A percentile compares a stretch with the other conserved stretches of the same genome.
These are phyloP conservation scores for Anagyrus pseudococci DNA, from an alignment of 2,888 invertebrate species.

Conservation along the genomic window DNA sequence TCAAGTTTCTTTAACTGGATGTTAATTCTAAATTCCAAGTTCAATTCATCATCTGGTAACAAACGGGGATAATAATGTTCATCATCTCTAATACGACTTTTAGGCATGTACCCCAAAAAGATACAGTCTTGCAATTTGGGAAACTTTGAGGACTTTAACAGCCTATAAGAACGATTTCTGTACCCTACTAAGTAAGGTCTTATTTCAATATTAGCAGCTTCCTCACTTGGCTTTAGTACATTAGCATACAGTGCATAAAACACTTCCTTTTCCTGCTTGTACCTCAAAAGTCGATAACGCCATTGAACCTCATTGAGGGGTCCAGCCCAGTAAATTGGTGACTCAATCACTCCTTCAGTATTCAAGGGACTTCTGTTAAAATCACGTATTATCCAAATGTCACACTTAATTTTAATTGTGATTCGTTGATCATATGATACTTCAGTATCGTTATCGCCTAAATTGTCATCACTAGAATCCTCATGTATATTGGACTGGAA, in stretches of 20 bases:
- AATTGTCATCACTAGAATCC: constrained; percentile 10
- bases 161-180: background rate
- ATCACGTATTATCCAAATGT: background rate
- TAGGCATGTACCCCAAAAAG: constrained; percentile 10
- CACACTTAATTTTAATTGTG: background rate
- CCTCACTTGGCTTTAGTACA: constrained; percentile 1
- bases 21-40: constrained; percentile 5
- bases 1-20: constrained; percentile 6
- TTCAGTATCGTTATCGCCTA: too few relatives aligned
- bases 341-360: constrained; percentile 8
- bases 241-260: constrained; percentile 16
- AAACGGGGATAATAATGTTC: constrained; percentile 1
- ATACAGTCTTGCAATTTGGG: background rate
- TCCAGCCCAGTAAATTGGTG: constrained; percentile 6
- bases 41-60: constrained; percentile 6
- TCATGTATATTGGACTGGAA: background rate
- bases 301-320: constrained; percentile 8
- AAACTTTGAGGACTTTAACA: constrained; percentile 5
- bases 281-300: constrained; percentile 9
- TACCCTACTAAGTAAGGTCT: constrained; percentile 3
- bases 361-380: constrained; percentile 4
- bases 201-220: constrained; percentile 1
- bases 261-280: constrained; percentile 6
- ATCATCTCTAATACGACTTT: constrained; percentile 6
- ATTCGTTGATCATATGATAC: constrained; percentile 5